Evolutionary conservation across 2,888 invertebrate genomes (phyloP).

Genomic region (Drosophila testacea): DNA sequence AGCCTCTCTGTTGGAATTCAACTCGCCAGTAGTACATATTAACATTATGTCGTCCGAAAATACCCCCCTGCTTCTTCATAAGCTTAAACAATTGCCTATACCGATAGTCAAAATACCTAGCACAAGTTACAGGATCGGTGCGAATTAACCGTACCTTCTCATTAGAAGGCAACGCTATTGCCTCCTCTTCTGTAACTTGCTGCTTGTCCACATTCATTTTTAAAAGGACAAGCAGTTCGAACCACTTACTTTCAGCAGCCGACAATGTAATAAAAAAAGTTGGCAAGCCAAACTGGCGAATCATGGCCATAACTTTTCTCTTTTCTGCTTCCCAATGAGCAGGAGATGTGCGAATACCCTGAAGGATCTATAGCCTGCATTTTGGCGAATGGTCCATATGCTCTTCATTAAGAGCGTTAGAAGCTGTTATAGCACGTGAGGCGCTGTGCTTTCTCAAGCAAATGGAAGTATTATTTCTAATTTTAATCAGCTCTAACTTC

Average conservation of each 20-base stretch:
- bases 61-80: neutral
- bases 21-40: slow-evolving; percentile 22
- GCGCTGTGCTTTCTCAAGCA: slow-evolving; percentile 6
- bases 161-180: neutral
- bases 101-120: neutral
- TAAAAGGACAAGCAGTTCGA: neutral
- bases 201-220: neutral
- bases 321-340: slow-evolving; percentile 48
- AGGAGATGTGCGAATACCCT: slow-evolving; percentile 38
- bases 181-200: neutral
- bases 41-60: neutral
- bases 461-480: neutral
- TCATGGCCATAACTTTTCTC: slow-evolving; percentile 18
- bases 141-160: neutral
- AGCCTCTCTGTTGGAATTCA: slow-evolving; percentile 8
- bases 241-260: slow-evolving; percentile 10
- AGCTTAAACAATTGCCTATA: neutral
- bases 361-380: neutral
- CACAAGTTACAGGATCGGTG: neutral
- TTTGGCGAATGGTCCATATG: neutral
- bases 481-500: too few species aligned
- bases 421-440: neutral
- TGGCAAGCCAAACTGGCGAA: slow-evolving; percentile 1
- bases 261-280: slow-evolving; percentile 10
- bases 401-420: neutral